Base-by-base conservation (phyloP, 2,113 vertebrate genomes). In the Erythrocercus mccallii region DNA sequence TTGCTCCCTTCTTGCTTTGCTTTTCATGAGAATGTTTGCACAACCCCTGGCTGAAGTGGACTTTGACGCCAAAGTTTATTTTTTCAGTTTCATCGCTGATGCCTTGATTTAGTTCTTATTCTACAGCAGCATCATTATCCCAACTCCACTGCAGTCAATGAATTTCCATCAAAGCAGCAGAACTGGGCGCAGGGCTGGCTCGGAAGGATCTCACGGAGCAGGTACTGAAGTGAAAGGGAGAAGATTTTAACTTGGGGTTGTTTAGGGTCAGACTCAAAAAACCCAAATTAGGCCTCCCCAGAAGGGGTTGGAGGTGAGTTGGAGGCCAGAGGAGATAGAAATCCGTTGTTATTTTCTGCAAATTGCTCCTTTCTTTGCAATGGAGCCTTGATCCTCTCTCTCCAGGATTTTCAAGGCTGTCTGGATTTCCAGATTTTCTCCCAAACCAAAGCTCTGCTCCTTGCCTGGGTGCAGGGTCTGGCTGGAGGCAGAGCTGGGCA, bases 11-110 rank as follows among this genome's bases (percentile, higher is more conserved):
- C 65, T 5, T 38, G 81, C 88, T 85, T 95, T 85, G 70, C 44
- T 74, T 81, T 60, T 50, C 27, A 4, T 82, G 70, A 79, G 79
- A 90, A 47, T 71, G 76, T 93, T 94, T 95, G 70, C 44, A 30
- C 53, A 82, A 60, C 44, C 86, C 47, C 70, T 69, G 42, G 42
- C 85, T 50, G 70, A 33, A 71, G 51, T 54, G 70, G 66, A 71
- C 85, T 88, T 74, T 38, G 79, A 85, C 79, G 70, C 79, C 30
- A 12, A 33, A 50, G 91, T 82, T 93, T 85, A 42, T 94, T 96
- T 96, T 87, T 88, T 33, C 27, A 35, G 44, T 71, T 93, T 79
- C 57, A 10, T 24, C 25, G 4, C 70, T 2, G 27, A 16, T 78
- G 58, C 50, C 15, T 90, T 66, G 65, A 76, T 81, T 90, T 76